Evolutionary conservation across 1,140 invertebrate genomes (phyloP).

Genomic region (Lordiphosa mommai): DNA sequence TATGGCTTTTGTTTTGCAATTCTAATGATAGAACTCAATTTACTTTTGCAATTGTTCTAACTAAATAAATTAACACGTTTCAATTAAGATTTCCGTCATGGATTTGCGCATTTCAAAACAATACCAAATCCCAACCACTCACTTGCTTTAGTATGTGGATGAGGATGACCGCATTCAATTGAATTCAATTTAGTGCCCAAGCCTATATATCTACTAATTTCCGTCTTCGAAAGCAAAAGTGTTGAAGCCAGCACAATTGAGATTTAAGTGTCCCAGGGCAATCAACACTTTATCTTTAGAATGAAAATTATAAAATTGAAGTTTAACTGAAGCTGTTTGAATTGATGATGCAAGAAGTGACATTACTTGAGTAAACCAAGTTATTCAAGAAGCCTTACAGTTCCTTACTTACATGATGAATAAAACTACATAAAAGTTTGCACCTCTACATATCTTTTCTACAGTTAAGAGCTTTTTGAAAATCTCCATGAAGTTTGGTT

Average conservation of each 20-base stretch:
- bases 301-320: neutral
- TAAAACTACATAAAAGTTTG: too few relatives aligned
- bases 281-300: constrained; percentile 16
- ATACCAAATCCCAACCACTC: constrained; percentile 14
- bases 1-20: neutral
- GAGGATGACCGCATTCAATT: constrained; percentile 37
- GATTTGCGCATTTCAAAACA: constrained; percentile 23
- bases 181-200: constrained; percentile 31
- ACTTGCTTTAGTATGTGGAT: neutral
- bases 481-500: too few relatives aligned
- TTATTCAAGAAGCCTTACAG: too few relatives aligned
- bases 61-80: constrained; percentile 57
- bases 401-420: too few relatives aligned
- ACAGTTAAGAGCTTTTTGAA: too few relatives aligned
- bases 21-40: constrained; percentile 16
- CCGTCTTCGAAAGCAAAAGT: neutral
- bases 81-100: constrained; percentile 54
- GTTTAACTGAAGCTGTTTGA: neutral
- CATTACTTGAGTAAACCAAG: too few relatives aligned
- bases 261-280: constrained; percentile 30
- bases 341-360: neutral
- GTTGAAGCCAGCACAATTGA: constrained; percentile 18
- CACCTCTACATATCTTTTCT: too few relatives aligned
- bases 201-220: neutral
- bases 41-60: constrained; percentile 18